phyloP scores from a whole-genome alignment of 30 jellyfish, hydroid and myxozoan species.

The Sanderia malayensis region DNA sequence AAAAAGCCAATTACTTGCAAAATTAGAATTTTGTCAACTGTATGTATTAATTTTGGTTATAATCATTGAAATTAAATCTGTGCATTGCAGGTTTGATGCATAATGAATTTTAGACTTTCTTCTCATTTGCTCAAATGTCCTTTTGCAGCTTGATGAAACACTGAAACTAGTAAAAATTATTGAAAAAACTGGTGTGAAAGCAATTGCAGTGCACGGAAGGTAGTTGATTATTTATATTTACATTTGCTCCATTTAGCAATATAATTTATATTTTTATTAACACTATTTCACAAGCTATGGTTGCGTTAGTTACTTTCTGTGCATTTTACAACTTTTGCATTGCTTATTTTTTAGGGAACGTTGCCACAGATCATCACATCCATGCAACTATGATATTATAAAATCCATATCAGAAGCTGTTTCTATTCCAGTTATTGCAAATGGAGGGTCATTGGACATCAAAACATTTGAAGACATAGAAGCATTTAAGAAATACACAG shows the following conservation, averaged over 20 bases:
- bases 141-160: conserved; percentile 71
- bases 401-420: conserved; percentile 54
- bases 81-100: not conserved
- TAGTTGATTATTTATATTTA: too few species aligned
- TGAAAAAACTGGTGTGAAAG: conserved; percentile 85
- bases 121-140: not conserved
- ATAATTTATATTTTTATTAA: too few species aligned
- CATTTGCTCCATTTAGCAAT: too few species aligned
- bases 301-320: too few species aligned
- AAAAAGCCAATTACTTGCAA: conserved; percentile 95
- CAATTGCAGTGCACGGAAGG: conserved; percentile 97
- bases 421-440: conserved; percentile 87
- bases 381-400: conserved; percentile 82
- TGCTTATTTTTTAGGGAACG: conserved; percentile 67
- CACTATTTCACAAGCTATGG: too few species aligned
- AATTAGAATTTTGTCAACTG: conserved; percentile 93
- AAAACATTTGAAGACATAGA: conserved; percentile 55
- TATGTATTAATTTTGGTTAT: conserved; percentile 1
- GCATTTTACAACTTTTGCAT: too few species aligned
- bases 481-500: conserved; percentile 49
- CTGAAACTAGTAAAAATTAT: conserved; percentile 61
- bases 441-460: conserved; percentile 92
- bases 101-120: not conserved
- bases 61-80: not conserved
- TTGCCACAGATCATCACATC: conserved; percentile 85